phyloP scores from a whole-genome alignment of 2,113 vertebrate species.

The Epinephelus lanceolatus region DNA sequence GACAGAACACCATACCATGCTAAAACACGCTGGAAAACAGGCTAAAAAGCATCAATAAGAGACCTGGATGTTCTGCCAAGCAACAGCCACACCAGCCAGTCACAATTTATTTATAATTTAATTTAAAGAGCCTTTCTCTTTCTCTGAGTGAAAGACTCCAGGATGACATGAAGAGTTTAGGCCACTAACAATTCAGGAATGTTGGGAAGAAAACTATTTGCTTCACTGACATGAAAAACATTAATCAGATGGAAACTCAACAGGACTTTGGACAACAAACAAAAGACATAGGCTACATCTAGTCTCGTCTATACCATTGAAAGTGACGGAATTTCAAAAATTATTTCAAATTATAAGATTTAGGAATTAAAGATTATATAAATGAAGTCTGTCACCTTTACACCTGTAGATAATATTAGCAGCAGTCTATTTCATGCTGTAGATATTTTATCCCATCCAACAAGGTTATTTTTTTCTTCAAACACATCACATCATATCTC shows the following conservation, averaged over 20 bases:
- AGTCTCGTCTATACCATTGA: constrained; percentile 1
- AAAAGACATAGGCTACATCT: constrained; percentile 17
- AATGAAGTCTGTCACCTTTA: background rate
- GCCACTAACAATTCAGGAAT: constrained; percentile 46
- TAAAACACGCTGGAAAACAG: background rate
- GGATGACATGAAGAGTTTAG: constrained; percentile 26
- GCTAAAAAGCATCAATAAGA: background rate
- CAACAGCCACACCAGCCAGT: constrained; percentile 1
- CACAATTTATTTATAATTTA: background rate
- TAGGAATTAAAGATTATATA: background rate
- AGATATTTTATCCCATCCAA: background rate
- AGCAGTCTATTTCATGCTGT: background rate
- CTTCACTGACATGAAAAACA: constrained; percentile 20
- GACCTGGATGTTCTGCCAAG: background rate
- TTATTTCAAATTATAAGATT: background rate
- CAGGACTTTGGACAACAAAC: constrained; percentile 32
- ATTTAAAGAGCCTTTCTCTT: background rate
- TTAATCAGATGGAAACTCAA: constrained; percentile 42
- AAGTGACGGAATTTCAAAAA: background rate
- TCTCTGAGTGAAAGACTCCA: constrained; percentile 18
- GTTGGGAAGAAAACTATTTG: constrained; percentile 45
- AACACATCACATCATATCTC: constrained; percentile 5
- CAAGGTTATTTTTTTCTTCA: background rate
- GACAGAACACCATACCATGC: background rate
- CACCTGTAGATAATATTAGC: background rate